These are phyloP conservation scores for Thelaira solivaga DNA, from an alignment of 2,888 invertebrate species.

Conservation along the genomic window DNA sequence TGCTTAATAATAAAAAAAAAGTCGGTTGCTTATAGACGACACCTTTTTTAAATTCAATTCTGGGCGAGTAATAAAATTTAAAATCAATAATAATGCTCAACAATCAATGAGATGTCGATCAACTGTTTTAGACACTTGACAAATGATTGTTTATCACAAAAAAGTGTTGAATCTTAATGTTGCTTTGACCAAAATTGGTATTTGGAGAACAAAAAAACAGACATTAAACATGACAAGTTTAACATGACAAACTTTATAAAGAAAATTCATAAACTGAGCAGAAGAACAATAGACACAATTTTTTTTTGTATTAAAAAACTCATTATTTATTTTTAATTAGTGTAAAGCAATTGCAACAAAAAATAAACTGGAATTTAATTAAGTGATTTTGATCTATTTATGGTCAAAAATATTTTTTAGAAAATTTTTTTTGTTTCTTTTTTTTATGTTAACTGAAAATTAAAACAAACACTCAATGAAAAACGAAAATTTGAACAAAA, in stretches of 20 bases:
- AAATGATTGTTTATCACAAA: conserved; percentile 51
- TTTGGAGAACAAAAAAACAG: conserved; percentile 8
- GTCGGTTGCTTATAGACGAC: too few species aligned
- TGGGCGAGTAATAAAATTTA: not conserved
- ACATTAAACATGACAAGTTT: conserved; percentile 49
- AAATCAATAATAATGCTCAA: conserved; percentile 20
- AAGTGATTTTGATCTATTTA: conserved; percentile 31
- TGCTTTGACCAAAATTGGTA: conserved; percentile 49
- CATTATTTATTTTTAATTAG: conserved; percentile 39
- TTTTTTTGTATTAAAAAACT: conserved; percentile 23
- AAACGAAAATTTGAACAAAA: not conserved
- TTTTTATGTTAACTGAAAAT: conserved; percentile 3
- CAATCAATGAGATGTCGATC: conserved; percentile 43
- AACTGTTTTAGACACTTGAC: conserved; percentile 44
- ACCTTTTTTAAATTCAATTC: not conserved
- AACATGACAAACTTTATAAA: conserved; percentile 48
- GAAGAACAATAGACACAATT: not conserved
- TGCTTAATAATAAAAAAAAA: not conserved
- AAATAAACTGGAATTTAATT: conserved; percentile 22
- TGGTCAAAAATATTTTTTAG: conserved; percentile 23
- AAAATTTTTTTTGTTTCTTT: conserved; percentile 26
- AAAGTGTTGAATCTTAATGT: conserved; percentile 59
- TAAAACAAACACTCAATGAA: not conserved
- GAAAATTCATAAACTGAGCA: conserved; percentile 11
- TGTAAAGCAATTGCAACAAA: not conserved